Evolutionary conservation across 2,797 vertebrate genomes (phyloP).

Genomic region (Lepilemur septentrionalis): DNA sequence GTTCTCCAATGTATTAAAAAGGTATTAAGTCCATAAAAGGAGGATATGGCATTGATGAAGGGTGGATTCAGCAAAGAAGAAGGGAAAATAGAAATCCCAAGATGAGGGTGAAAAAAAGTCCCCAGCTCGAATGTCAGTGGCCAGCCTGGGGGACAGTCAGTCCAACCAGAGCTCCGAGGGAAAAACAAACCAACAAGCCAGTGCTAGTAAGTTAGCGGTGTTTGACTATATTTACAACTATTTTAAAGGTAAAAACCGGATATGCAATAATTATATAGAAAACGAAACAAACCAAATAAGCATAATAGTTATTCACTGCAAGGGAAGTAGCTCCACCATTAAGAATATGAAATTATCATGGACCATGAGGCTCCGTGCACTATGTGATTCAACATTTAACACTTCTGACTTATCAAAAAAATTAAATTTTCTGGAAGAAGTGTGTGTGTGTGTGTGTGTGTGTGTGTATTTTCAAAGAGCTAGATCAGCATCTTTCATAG

Average conservation of each 20-base stretch:
- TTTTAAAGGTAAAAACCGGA: background rate
- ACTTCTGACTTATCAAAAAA: background rate
- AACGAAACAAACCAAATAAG: slow-evolving; percentile 6
- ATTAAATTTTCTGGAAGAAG: background rate
- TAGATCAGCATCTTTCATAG: background rate
- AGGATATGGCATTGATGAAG: background rate
- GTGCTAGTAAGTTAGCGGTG: background rate
- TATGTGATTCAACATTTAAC: background rate
- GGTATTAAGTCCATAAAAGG: background rate
- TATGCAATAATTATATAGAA: background rate
- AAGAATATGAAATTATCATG: background rate
- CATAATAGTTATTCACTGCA: background rate
- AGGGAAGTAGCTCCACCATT: background rate
- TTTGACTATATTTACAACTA: background rate
- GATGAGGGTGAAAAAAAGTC: background rate
- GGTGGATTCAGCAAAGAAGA: background rate
- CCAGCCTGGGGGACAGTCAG: too few relatives aligned
- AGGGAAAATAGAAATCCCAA: background rate
- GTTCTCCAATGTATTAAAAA: background rate
- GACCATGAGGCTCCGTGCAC: background rate
- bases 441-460: background rate
- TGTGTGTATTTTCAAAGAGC: background rate
- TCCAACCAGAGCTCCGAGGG: accelerated
- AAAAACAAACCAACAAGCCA: too few relatives aligned
- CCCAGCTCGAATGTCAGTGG: background rate